These are phyloP conservation scores for Chionodraco myersi DNA, from an alignment of 2,113 vertebrate species.

Conservation along the genomic window DNA sequence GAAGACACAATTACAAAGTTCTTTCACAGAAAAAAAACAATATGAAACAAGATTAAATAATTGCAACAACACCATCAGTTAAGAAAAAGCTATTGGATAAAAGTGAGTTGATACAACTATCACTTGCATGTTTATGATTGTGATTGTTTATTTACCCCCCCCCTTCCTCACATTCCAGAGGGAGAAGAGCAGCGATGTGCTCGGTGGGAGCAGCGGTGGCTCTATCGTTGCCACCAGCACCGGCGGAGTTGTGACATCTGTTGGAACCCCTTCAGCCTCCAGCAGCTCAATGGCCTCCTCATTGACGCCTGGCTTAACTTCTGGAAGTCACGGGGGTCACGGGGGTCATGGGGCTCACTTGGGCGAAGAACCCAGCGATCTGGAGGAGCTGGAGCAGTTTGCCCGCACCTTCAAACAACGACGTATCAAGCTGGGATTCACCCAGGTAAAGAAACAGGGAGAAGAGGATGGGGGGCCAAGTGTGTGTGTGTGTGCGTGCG, in stretches of 20 bases:
- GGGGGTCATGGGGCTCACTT: constrained; percentile 70
- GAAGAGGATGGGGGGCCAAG: background rate
- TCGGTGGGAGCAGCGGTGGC: constrained; percentile 32
- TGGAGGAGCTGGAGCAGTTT: constrained; percentile 95
- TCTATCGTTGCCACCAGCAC: constrained; percentile 36
- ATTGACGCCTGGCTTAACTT: constrained; percentile 54
- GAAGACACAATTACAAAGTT: background rate
- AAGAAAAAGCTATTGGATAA: too few relatives aligned
- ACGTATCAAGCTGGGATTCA: constrained; percentile 94
- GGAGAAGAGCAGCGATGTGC: constrained; percentile 80
- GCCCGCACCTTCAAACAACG: constrained; percentile 94
- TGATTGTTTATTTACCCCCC: background rate
- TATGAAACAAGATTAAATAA: background rate
- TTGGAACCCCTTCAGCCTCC: constrained; percentile 63
- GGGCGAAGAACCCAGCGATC: constrained; percentile 90
- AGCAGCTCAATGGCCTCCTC: constrained; percentile 69
- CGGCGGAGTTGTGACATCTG: constrained; percentile 50
- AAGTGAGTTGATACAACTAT: too few relatives aligned
- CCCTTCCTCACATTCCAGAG: constrained; percentile 72
- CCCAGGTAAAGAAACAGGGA: constrained; percentile 82
- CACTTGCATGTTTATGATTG: background rate
- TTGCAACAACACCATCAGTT: background rate
- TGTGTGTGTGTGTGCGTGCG: background rate
- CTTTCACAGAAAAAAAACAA: background rate
- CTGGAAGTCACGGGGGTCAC: constrained; percentile 77